Base-by-base conservation (phyloP, 2,888 invertebrate genomes). In the Nesidiocoris tenuis region DNA sequence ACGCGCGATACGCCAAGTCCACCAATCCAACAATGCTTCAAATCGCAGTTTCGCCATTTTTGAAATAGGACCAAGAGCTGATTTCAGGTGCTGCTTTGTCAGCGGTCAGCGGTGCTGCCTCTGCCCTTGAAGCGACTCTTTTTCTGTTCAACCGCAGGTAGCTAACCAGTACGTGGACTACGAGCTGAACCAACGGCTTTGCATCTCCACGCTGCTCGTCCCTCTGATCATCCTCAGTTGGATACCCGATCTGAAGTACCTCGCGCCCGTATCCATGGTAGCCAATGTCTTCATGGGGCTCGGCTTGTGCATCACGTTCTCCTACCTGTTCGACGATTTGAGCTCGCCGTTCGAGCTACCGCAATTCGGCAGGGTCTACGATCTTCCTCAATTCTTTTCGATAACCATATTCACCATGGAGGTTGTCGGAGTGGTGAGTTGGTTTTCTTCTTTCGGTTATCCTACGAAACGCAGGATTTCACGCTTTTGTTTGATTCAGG, bases 321-420 rank as follows among this genome's bases (percentile, higher is more conserved):
- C 94, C 84, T 96, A 95, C 84, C 85, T 96, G 74, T 89, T 95
- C 0, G 87, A 70, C 74, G 57, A 89, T 84, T 82, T 90, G 81
- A 87, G 88, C 0, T 80, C 87, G 0, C 82, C 88, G 22, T 80
- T 77, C 9, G 79, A 80, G 0, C 80, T 82, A 12, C 82, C 83
- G 0, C 80, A 83, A 24, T 78, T 82, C 2, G 79, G 85, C 78
- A 80, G 85, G 0, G 57, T 88, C 39, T 81, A 83, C 0, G 86
- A 88, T 61, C 88, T 95, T 84, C 96, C 98, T 0, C 87, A 92
- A 67, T 98, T 95, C 86, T 97, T 98, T 85, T 95, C 97, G 39
- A 92, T 97, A 24, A 95, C 94, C 0, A 93, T 99, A 75, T 99
- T 97, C 83, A 96, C 98, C 0, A 97, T 99, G 88, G 98, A 99